A percentile compares a stretch with the other conserved stretches of the same genome.
Conservation (phyloP, 2,888 invertebrate species). For the Agrochola lota region DNA sequence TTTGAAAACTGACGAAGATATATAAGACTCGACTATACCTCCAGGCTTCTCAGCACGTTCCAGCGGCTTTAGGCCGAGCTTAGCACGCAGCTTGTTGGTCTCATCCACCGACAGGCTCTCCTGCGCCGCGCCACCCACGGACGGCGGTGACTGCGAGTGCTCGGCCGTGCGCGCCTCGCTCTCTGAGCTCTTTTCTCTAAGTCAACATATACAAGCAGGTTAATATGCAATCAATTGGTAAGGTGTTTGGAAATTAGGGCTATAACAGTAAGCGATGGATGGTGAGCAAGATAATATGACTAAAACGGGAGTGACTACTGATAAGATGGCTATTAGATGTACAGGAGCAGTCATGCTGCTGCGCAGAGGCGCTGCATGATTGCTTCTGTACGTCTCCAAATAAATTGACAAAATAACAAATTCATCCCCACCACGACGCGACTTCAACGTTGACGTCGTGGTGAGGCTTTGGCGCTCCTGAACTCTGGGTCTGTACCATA, state of each 20-base stretch:
- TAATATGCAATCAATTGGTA: not conserved
- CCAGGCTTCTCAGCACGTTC: constrained; percentile 91
- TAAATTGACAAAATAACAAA: not conserved
- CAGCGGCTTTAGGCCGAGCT: constrained; percentile 98
- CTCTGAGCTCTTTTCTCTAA: constrained; percentile 71
- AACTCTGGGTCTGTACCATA: not conserved
- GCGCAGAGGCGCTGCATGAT: not conserved
- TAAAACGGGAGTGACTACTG: not conserved
- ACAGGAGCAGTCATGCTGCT: not conserved
- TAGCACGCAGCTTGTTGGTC: constrained; percentile 97
- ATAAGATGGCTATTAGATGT: not conserved
- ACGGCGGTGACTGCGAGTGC: constrained; percentile 74
- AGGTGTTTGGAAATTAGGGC: not conserved
- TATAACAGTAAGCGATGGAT: not conserved
- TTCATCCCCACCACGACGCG: not conserved
- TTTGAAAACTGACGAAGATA: not conserved
- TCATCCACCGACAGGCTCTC: constrained; percentile 94
- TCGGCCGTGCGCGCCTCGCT: constrained; percentile 51
- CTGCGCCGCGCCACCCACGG: constrained; percentile 84
- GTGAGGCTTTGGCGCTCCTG: not conserved
- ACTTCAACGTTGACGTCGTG: not conserved
- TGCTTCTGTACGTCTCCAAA: not conserved
- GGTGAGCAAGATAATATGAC: not conserved
- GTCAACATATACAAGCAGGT: not conserved
- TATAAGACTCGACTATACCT: constrained; percentile 68